Conservation (phyloP, 2,888 invertebrate genomes). For the Trissonchulus latispiculum region DNA sequence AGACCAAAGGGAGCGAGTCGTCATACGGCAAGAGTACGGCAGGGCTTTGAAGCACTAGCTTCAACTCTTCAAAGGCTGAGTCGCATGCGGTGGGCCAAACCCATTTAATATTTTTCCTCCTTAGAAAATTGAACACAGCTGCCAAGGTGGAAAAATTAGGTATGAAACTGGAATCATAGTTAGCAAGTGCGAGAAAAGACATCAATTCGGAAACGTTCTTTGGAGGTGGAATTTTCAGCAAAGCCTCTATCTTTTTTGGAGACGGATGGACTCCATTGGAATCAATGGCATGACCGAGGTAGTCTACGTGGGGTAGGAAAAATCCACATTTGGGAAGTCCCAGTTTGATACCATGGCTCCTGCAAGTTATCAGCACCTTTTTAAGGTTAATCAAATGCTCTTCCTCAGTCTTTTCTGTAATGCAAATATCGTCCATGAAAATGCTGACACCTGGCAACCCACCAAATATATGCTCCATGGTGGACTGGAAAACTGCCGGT, state of each 20-base stretch:
- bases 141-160: conserved; percentile 26
- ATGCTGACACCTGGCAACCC: neutral
- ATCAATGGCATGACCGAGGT: no score
- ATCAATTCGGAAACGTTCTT: conserved; percentile 27
- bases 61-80: conserved; percentile 26
- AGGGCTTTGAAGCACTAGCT: conserved; percentile 29
- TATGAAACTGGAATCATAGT: conserved; percentile 26
- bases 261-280: conserved; percentile 26
- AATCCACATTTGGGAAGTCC: conserved; percentile 26
- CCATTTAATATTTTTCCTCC: conserved; percentile 25
- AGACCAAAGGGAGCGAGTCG: conserved; percentile 20
- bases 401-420: neutral
- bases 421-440: neutral
- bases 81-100: conserved; percentile 15
- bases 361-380: neutral
- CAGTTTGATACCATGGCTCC: conserved; percentile 2
- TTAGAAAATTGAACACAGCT: conserved; percentile 26
- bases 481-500: neutral
- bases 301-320: conserved; percentile 21
- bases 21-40: conserved; percentile 33
- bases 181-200: conserved; percentile 30
- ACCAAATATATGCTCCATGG: neutral
- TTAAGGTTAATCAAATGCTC: neutral
- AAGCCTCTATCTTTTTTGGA: conserved; percentile 27
- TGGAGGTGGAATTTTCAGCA: conserved; percentile 28